Evolutionary conservation across 1,140 invertebrate species (phyloP), one percentile per base, ranked within the genome.

Genomic region (Drosophila baimaii): DNA sequence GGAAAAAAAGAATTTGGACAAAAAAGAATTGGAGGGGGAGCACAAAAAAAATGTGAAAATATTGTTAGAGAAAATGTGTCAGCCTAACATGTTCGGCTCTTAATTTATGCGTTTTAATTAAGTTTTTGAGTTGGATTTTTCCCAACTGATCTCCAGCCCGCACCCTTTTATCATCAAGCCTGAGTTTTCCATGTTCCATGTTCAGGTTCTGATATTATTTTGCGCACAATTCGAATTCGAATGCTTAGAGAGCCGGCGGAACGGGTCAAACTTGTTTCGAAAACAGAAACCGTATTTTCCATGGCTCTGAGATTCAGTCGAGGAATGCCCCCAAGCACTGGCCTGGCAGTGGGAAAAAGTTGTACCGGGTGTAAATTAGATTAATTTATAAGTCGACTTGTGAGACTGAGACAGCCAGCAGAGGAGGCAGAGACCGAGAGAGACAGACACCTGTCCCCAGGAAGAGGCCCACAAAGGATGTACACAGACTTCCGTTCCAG

Each of bases 91-190:
- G 83, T 79, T 69, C 59, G 64, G 35, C 46, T 46, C 23, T 52
- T 83, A 80, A 88, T 88, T 88, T 88, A 88, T 88, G 83, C 13
- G 63, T 79, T 86, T 88, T 88, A 88, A 88, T 88, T 88, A 88
- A 89, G 77, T 75, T 82, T 80, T 66, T 25, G 29, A 44, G 65
- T 59, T 41, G 41, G 61, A 72, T 52, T 58, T 64, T 46, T 54
- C 51, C 51, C 31, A 54, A 65, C 63, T 58, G 47, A 47, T 56
- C 73, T 72, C 29, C 51, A 55, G 51, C 56, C 33, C 61, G 63
- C 63, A 74, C 46, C 74, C 59, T 59, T 69, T 59, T 66, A 49
- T 46, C 58, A 23, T 54, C 47, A 19, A 46, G 21, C 33, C 21
- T 54, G 23, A 57, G 43, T 72, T 73, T 62, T 49, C 33, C 46